Evolutionary conservation across 2,797 vertebrate species (phyloP), one percentile per base, ranked within the genome.

Genomic region (Tympanoctomys barrerae): DNA sequence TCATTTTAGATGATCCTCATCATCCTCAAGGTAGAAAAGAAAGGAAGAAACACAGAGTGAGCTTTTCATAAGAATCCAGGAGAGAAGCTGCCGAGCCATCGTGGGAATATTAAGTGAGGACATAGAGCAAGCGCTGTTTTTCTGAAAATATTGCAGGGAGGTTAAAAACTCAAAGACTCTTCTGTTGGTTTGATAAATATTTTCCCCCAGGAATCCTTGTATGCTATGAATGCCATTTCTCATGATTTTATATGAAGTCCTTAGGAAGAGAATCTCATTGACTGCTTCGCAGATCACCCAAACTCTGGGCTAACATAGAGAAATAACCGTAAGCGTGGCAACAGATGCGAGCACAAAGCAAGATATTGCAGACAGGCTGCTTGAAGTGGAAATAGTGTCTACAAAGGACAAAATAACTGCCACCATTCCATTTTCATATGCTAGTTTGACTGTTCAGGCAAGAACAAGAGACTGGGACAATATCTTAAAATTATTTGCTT

Each of bases 361-460:
- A 64, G 52, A 90, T 79, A 88, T 88, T 92, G 90, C 95, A 95
- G 81, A 89, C 18, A 59, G 77, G 73, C 61, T 62, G 24, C 52
- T 13, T 89, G 85, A 77, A 92, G 66, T 52, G 57, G 95, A 80
- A 90, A 81, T 83, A 36, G 92, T 91, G 94, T 83, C 39, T 86
- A 83, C 2, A 75, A 97, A 91, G 82, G 64, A 14, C 82, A 95
- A 95, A 66, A 46, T 59, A 73, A 82, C 36, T 4, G 57, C 28
- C 19, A 2, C 36, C 9, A 42, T 87, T 95, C 11, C 26, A 57
- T 89, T 96, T 94, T 90, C 88, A 90, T 85, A 90, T 71, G 80
- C 49, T 73, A 5, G 39, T 71, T 24, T 96, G 79, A 91, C 66
- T 89, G 62, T 84, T 94, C 78, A 86, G 73, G 52, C 59, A 59